Evolutionary conservation across 2,888 invertebrate species (phyloP).

Genomic region (Phyto melanocephala): DNA sequence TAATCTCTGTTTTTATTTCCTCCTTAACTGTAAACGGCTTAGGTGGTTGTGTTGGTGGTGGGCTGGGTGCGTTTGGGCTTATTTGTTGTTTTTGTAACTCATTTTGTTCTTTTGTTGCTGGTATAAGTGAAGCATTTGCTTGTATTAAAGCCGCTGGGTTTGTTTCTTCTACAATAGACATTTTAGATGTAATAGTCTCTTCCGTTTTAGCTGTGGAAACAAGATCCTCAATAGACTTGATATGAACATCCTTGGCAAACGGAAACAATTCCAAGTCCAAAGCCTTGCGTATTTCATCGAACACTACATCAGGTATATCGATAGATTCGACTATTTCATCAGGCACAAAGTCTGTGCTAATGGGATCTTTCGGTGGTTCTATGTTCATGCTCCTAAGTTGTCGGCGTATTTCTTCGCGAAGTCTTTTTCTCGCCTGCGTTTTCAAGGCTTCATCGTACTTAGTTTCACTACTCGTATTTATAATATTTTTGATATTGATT

Average conservation of each 20-base stretch:
- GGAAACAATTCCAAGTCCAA: constrained; percentile 73
- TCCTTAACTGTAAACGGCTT: background rate
- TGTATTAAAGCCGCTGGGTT: no score
- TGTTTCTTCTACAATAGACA: background rate
- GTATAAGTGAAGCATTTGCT: no score
- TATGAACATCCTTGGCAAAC: background rate
- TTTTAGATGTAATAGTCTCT: background rate
- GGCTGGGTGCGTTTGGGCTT: background rate
- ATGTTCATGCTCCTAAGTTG: constrained; percentile 74
- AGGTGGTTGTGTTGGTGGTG: background rate
- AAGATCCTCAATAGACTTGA: background rate
- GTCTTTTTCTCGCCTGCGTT: constrained; percentile 72
- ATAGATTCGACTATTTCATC: constrained; percentile 76
- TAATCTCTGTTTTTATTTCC: constrained; percentile 1
- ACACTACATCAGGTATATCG: constrained; percentile 73
- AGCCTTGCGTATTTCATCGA: constrained; percentile 75
- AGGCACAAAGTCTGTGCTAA: constrained; percentile 69
- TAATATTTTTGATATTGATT: constrained; percentile 75
- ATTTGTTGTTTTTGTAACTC: background rate
- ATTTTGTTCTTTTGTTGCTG: background rate
- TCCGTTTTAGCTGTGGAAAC: background rate
- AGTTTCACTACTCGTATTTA: constrained; percentile 76
- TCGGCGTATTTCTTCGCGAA: constrained; percentile 75
- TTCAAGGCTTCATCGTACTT: constrained; percentile 77
- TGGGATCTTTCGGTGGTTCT: constrained; percentile 70